Evolutionary conservation across 2,888 invertebrate genomes (phyloP), one percentile per base, ranked within the genome.

Genomic region (Nephrotoma guestfalica): DNA sequence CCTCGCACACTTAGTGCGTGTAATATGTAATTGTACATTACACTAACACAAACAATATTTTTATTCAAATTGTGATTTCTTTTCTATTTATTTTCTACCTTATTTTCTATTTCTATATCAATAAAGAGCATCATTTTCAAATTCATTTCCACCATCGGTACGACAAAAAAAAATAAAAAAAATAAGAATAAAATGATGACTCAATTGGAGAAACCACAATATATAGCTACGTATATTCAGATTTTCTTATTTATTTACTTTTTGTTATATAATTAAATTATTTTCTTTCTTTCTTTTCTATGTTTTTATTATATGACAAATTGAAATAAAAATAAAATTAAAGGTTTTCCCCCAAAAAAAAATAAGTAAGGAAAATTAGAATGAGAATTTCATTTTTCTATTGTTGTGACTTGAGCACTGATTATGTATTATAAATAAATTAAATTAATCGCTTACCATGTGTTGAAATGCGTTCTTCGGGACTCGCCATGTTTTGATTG

Each of bases 391-490:
- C 71, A 7, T 71, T 71, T 57, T 71, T 71, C 5, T 15, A 6
- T 71, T 30, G 4, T 43, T 85, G 4, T 43, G 43, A 11, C 30
- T 43, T 30, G 15, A 85, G 43, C 42, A 85, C 41, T 41, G 13
- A 43, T 85, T 85, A 85, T 3, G 30, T 85, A 43, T 15, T 83
- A 30, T 83, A 11, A 4, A 30, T 83, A 41, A 42, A 41, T 9
- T 43, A 85, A 85, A 43, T 18, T 18, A 43, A 85, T 41, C n/a
- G 43, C 85, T 85, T 85, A 85, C 85, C 85, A 43, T 85, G 85
- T 85, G 85, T 41, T 85, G 43, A 42, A 85, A 85, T 42, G 85
- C 85, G 85, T 85, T 43, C 85, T 18, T 85, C 85, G 42, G 85
- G 85, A 43, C 85, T 85, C 85, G 85, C 85, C 85, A 85, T 85